phyloP scores from a whole-genome alignment of 2,797 vertebrate species.

The Cacajao melanocephalus region DNA sequence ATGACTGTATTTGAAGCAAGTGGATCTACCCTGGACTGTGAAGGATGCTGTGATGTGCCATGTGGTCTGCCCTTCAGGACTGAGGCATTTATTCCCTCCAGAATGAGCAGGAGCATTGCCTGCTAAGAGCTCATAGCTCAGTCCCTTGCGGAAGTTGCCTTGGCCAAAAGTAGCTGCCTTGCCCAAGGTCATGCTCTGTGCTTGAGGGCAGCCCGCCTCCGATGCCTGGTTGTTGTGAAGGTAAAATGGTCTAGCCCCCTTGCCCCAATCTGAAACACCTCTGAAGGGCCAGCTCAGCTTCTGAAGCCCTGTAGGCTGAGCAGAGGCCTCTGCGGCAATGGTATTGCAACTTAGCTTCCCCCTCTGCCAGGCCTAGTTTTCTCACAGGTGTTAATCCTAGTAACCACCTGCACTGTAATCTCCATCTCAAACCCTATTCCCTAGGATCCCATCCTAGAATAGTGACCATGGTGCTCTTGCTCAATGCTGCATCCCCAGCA shows the following conservation, averaged over 20 bases:
- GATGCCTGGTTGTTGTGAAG: neutral
- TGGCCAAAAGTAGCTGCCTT: neutral
- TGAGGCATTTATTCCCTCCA: neutral
- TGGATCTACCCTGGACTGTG: no score
- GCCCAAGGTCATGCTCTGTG: neutral
- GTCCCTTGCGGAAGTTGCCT: neutral
- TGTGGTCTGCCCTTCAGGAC: neutral
- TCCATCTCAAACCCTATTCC: neutral
- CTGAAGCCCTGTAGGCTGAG: neutral
- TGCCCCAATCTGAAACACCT: neutral
- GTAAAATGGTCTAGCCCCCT: neutral
- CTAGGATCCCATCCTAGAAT: neutral
- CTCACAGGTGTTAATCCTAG: neutral
- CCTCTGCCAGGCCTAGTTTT: neutral
- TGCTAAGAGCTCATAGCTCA: neutral
- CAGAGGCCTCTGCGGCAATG: neutral
- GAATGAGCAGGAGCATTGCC: neutral
- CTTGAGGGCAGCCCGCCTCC: neutral
- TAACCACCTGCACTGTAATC: neutral
- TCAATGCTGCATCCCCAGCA: neutral
- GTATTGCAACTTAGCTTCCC: no score
- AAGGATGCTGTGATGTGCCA: fast-evolving
- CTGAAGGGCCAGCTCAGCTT: neutral
- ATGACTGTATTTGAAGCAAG: neutral
- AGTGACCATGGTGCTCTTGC: neutral